These are phyloP conservation scores for Himalopsyche tibetana DNA, from an alignment of 2,888 invertebrate genomes.

Conservation along the genomic window DNA sequence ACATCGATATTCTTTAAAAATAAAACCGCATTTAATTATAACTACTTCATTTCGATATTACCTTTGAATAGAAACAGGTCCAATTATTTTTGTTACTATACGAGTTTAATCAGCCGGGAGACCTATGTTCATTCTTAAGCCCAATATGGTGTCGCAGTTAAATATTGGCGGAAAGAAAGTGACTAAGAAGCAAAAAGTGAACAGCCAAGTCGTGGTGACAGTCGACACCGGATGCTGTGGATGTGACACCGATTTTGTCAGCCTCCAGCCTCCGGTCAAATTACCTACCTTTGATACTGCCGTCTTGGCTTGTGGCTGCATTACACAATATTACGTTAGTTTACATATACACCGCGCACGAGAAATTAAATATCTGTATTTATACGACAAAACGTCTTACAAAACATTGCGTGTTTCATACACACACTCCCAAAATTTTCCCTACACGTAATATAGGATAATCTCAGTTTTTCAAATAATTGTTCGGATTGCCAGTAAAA, in stretches of 20 bases:
- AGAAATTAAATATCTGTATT: background rate
- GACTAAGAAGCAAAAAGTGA: constrained; percentile 14
- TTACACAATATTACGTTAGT: background rate
- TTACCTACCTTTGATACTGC: constrained; percentile 1
- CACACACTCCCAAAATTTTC: too few relatives aligned
- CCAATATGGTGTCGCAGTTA: background rate
- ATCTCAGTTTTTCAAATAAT: too few relatives aligned
- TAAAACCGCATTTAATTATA: too few relatives aligned
- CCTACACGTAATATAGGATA: too few relatives aligned
- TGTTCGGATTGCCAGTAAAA: too few relatives aligned
- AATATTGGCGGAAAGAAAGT: constrained; percentile 13
- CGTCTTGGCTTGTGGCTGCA: background rate
- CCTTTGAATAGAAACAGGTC: too few relatives aligned
- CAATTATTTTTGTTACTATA: too few relatives aligned
- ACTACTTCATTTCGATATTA: too few relatives aligned
- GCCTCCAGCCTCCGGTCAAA: constrained; percentile 13
- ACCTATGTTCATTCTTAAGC: too few relatives aligned
- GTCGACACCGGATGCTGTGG: constrained; percentile 27
- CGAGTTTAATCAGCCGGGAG: too few relatives aligned
- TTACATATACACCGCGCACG: background rate
- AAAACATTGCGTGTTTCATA: background rate
- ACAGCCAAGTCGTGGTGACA: background rate
- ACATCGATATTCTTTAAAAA: too few relatives aligned
- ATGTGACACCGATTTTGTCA: constrained; percentile 39
- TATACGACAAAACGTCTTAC: background rate